Conservation (phyloP, 2,113 vertebrate species). For the human region DNA sequence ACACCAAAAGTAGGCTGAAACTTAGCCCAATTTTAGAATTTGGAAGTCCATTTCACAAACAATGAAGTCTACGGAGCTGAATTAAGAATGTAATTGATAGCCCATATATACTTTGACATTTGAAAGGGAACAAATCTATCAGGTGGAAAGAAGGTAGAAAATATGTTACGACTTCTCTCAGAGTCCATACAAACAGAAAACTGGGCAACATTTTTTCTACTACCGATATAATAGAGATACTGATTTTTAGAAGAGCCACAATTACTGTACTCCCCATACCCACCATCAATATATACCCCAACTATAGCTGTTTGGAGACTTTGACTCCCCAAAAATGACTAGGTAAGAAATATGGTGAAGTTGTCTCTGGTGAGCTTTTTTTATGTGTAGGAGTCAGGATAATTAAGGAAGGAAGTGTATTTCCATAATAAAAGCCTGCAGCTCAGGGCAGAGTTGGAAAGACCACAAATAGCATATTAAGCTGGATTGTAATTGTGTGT, state of each 20-base stretch:
- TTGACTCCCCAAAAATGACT: background rate
- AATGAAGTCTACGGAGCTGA: background rate
- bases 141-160: background rate
- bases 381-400: background rate
- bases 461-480: background rate
- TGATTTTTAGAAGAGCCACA: background rate
- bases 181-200: background rate
- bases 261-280: background rate
- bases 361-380: background rate
- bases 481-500: background rate
- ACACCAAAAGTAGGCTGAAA: background rate
- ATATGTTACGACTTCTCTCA: background rate
- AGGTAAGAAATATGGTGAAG: background rate
- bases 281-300: background rate
- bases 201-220: background rate
- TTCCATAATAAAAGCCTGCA: background rate
- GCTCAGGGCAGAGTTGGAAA: background rate
- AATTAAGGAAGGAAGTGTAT: background rate
- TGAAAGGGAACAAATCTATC: background rate
- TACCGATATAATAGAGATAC: background rate
- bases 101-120: background rate
- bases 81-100: background rate
- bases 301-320: background rate
- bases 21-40: background rate
- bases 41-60: background rate